Base-by-base conservation (phyloP, 2,113 vertebrate genomes). In the Solea solea region DNA sequence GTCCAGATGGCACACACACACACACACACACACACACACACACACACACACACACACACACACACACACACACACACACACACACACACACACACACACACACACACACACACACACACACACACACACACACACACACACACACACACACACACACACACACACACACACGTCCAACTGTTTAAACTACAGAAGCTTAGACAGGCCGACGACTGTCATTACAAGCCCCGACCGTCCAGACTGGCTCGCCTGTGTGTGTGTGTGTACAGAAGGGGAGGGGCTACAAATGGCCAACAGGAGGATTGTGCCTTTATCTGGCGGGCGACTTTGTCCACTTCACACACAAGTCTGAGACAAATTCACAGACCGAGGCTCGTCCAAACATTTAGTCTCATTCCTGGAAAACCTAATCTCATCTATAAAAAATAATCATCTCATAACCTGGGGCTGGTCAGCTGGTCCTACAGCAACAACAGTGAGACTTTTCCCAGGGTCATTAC, bases 1-100 rank as follows among this genome's bases (percentile, higher is more conserved):
- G 69, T 81, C 90, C 94, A 94, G 91, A 95, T 93, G 91, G 93
- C 72, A 62, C 58, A 61, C 76, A 84, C 86, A 88, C 84, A 91
- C 76, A 85, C 91, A 86, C 83, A 11, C 66, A 75, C 51, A 64
- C 69, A 50, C 57, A 63, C 55, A 44, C 58, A 52, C 54, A 41
- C 57, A 28, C 34, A 13, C 56, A n/a, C 15, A 7, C 8, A 45
- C 67, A 48, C 25, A 54, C 61, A 52, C 34, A 34, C 34, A 34
- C 55, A 75, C 51, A 64, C 74, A 50, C 57, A 63, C 55, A 44
- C 58, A 52, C 54, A 41, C 57, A 13, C 28, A 13, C 55, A 15
- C 15, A 6, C 7, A 45, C 67, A 48, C 25, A 54, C 60, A 51
- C 21, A 21, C 21, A 21, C 21, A 21, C 8, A 53, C 61, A 74